Evolutionary conservation across 2,888 invertebrate species (phyloP).

Genomic region (Ptycholaimellus sp.): DNA sequence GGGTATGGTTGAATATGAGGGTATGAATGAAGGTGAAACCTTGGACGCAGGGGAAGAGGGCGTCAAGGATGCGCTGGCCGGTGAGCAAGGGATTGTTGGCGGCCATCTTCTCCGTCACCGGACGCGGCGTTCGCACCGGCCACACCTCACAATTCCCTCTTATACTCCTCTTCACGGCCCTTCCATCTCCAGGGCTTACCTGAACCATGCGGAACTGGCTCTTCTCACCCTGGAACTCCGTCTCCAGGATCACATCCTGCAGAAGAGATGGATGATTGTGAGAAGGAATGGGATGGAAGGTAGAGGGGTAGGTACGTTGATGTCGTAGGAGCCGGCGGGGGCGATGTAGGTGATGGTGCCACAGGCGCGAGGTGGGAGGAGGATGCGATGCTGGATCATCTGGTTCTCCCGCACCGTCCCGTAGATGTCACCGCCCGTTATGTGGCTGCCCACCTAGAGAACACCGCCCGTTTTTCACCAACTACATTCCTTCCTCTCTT

Average conservation of each 20-base stretch:
- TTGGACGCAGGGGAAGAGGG: conserved; percentile 66
- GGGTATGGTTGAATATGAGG: background rate
- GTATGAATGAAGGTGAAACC: conserved; percentile 5
- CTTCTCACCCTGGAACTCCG: conserved; percentile 88
- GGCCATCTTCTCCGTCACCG: conserved; percentile 84
- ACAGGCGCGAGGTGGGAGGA: conserved; percentile 74
- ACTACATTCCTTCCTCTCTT: background rate
- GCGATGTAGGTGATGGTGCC: conserved; percentile 90
- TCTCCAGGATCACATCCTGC: conserved; percentile 80
- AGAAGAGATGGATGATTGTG: conserved; percentile 8
- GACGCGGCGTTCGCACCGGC: conserved; percentile 93
- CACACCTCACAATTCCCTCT: conserved; percentile 43
- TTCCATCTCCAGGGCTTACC: conserved; percentile 12
- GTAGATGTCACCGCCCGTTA: conserved; percentile 91
- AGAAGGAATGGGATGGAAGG: too few species aligned
- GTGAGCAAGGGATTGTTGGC: conserved; percentile 93
- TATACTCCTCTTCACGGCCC: background rate
- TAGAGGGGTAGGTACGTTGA: conserved; percentile 60
- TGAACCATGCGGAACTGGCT: conserved; percentile 84
- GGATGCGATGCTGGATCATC: conserved; percentile 82
- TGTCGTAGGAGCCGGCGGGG: conserved; percentile 68
- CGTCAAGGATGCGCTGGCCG: conserved; percentile 89
- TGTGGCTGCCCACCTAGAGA: conserved; percentile 65
- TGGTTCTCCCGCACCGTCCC: conserved; percentile 90
- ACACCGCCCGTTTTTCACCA: background rate